phyloP scores from a whole-genome alignment of 2,797 vertebrate genomes.

The Trematomus bernacchii region DNA sequence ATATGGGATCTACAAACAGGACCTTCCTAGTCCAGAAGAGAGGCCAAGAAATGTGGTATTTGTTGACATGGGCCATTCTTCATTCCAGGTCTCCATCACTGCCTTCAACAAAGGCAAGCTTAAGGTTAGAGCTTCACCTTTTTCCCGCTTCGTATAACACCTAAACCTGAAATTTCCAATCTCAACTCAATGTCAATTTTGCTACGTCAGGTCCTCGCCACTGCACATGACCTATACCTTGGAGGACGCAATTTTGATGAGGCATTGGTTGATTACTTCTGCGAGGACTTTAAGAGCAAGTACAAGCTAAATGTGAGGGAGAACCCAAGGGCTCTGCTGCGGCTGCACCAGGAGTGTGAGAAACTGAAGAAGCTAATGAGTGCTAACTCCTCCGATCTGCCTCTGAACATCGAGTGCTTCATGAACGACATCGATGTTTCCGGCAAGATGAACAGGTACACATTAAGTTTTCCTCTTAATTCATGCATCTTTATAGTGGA shows the following conservation, averaged over 20 bases:
- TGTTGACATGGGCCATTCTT: slow-evolving; percentile 97
- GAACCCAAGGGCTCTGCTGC: slow-evolving; percentile 92
- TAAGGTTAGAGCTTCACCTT: slow-evolving; percentile 84
- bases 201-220: slow-evolving; percentile 90
- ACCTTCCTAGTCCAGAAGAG: slow-evolving; percentile 94
- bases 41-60: slow-evolving; percentile 97
- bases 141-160: neutral
- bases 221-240: slow-evolving; percentile 91
- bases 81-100: slow-evolving; percentile 94
- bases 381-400: slow-evolving; percentile 95
- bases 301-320: slow-evolving; percentile 96
- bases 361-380: slow-evolving; percentile 99
- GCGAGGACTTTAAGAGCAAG: slow-evolving; percentile 94
- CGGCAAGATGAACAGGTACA: slow-evolving; percentile 94
- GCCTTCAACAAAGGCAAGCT: slow-evolving; percentile 98
- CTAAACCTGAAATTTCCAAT: slow-evolving; percentile 20
- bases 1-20: slow-evolving; percentile 99
- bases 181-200: slow-evolving; percentile 17
- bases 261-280: slow-evolving; percentile 93
- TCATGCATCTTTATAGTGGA: neutral
- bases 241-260: slow-evolving; percentile 96
- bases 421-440: slow-evolving; percentile 98
- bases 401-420: slow-evolving; percentile 98
- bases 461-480: neutral
- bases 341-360: slow-evolving; percentile 96